Evolutionary conservation across 1,140 invertebrate species (phyloP).

Genomic region (Cyclina sinensis): DNA sequence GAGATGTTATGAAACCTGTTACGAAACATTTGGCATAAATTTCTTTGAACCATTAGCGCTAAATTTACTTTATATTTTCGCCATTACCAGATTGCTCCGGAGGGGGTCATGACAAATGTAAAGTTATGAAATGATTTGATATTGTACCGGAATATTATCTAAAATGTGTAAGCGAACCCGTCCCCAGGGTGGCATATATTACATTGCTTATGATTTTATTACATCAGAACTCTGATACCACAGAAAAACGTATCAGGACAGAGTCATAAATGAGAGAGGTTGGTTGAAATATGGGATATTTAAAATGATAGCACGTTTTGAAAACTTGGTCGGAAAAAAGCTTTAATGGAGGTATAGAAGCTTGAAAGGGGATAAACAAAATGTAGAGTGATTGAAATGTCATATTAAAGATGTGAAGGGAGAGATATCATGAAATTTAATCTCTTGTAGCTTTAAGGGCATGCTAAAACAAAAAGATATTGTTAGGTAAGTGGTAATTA

Average conservation of each 20-base stretch:
- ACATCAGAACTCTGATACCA: slow-evolving; percentile 37
- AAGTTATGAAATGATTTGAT: slow-evolving; percentile 69
- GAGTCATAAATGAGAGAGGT: slow-evolving; percentile 48
- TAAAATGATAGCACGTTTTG: slow-evolving; percentile 5
- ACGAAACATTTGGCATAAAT: background rate
- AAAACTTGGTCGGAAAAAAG: background rate
- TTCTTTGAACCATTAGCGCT: slow-evolving; percentile 48
- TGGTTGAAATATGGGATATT: slow-evolving; percentile 45
- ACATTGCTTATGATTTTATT: slow-evolving; percentile 68
- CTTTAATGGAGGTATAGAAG: slow-evolving; percentile 5
- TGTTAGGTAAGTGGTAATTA: too few relatives aligned
- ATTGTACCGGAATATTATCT: slow-evolving; percentile 63
- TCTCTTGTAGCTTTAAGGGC: too few relatives aligned
- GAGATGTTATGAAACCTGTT: background rate
- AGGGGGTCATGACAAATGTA: slow-evolving; percentile 53
- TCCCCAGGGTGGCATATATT: slow-evolving; percentile 37
- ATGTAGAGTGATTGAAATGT: too few relatives aligned
- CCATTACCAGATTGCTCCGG: slow-evolving; percentile 45
- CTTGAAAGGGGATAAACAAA: too few relatives aligned
- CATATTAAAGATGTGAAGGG: too few relatives aligned
- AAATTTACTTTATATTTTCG: slow-evolving; percentile 32
- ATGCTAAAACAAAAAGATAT: too few relatives aligned
- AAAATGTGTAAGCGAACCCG: slow-evolving; percentile 59
- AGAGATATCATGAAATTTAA: too few relatives aligned
- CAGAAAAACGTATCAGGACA: slow-evolving; percentile 48